Conservation (phyloP, 2,888 invertebrate genomes). For the Cephus rjabovi region DNA sequence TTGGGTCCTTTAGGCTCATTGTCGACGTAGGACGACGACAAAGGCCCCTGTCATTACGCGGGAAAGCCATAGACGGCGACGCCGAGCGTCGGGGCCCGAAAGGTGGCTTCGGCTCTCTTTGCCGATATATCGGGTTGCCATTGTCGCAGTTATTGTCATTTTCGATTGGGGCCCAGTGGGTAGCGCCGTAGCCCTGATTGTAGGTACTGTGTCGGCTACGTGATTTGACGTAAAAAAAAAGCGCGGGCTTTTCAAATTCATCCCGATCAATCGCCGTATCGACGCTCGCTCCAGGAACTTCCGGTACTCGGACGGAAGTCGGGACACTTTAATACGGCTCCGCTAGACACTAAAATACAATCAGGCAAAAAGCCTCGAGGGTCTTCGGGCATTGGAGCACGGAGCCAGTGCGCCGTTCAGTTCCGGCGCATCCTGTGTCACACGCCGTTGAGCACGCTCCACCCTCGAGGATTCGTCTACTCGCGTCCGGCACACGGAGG, state of each 20-base stretch:
- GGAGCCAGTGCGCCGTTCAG: slow-evolving; percentile 28
- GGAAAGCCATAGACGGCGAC: slow-evolving; percentile 16
- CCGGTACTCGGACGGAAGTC: slow-evolving; percentile 7
- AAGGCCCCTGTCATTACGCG: slow-evolving; percentile 45
- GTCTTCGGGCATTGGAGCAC: slow-evolving; percentile 14
- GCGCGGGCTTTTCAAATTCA: not conserved
- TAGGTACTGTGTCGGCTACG: not conserved
- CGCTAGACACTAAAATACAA: not conserved
- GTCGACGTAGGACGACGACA: slow-evolving; percentile 27
- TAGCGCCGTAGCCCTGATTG: slow-evolving; percentile 31
- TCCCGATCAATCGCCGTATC: not conserved
- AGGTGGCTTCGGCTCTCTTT: slow-evolving; percentile 34
- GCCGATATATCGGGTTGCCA: slow-evolving; percentile 54
- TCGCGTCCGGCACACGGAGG: slow-evolving; percentile 12
- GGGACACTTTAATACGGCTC: slow-evolving; percentile 12
- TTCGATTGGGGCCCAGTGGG: not conserved
- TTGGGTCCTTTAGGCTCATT: slow-evolving; percentile 7
- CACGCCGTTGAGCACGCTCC: slow-evolving; percentile 66
- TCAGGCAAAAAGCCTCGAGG: slow-evolving; percentile 7
- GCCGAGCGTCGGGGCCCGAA: slow-evolving; percentile 28
- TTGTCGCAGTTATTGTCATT: slow-evolving; percentile 34
- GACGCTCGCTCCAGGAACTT: not conserved
- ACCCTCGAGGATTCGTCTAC: slow-evolving; percentile 27
- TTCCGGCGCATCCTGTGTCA: slow-evolving; percentile 65
- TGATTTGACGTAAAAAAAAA: not conserved